A percentile compares a stretch with the other conserved stretches of the same genome.
Evolutionary conservation across 2,888 invertebrate genomes (phyloP).

Genomic region (Cerastis leucographa): DNA sequence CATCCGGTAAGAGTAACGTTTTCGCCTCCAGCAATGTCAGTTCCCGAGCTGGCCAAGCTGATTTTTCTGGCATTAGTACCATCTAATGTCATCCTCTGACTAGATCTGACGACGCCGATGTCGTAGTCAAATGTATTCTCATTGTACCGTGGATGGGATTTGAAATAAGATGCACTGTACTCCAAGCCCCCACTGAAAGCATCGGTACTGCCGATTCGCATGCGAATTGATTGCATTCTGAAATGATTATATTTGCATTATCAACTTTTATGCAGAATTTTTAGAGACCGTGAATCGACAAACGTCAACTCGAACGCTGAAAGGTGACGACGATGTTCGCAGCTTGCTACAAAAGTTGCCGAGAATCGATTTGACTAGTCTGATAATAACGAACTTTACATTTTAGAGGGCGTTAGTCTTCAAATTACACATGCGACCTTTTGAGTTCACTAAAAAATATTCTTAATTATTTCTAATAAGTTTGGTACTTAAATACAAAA

Average conservation of each 20-base stretch:
- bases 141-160: slow-evolving; percentile 83
- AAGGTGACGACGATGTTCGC: background rate
- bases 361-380: background rate
- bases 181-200: slow-evolving; percentile 80
- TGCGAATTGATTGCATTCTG: slow-evolving; percentile 74
- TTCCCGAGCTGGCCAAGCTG: slow-evolving; percentile 65
- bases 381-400: background rate
- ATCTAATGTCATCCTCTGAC: slow-evolving; percentile 76
- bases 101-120: slow-evolving; percentile 81
- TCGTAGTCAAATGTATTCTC: slow-evolving; percentile 83
- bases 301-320: background rate
- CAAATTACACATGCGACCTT: background rate
- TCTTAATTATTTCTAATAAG: too few relatives aligned
- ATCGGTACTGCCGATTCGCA: slow-evolving; percentile 84
- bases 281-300: background rate
- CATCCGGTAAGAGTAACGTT: slow-evolving; percentile 80
- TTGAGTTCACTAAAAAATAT: background rate
- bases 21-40: slow-evolving; percentile 70
- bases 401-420: background rate
- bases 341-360: background rate
- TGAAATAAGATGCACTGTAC: slow-evolving; percentile 77
- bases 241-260: slow-evolving; percentile 45
- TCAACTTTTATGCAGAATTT: background rate
- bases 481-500: too few relatives aligned
- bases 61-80: slow-evolving; percentile 74